These are phyloP conservation scores for Blennius ocellaris DNA, from an alignment of 2,113 vertebrate species.

Conservation along the genomic window DNA sequence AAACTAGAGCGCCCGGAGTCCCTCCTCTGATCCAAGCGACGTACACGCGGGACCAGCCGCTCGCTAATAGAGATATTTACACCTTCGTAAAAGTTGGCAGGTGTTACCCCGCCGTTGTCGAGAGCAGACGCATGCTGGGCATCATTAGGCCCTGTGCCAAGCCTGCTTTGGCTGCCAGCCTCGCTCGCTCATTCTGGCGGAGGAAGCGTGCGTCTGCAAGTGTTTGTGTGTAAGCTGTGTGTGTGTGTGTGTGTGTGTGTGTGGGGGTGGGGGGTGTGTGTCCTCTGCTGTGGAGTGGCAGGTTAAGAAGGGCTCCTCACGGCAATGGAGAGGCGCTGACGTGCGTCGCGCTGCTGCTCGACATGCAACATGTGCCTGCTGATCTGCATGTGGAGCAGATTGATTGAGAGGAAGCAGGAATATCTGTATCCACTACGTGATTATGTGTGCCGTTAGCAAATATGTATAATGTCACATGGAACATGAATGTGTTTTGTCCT, in stretches of 20 bases:
- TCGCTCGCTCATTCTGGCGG: slow-evolving; percentile 56
- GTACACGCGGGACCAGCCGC: slow-evolving; percentile 88
- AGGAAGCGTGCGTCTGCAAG: slow-evolving; percentile 40
- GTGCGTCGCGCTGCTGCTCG: slow-evolving; percentile 28
- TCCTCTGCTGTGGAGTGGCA: slow-evolving; percentile 56
- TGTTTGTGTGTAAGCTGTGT: slow-evolving; percentile 47
- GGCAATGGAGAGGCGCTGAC: slow-evolving; percentile 14
- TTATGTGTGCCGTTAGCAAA: too few relatives aligned
- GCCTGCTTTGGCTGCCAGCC: slow-evolving; percentile 87
- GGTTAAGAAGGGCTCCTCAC: slow-evolving; percentile 44
- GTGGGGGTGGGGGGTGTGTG: slow-evolving; percentile 12
- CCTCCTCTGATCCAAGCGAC: slow-evolving; percentile 89
- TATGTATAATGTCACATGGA: too few relatives aligned
- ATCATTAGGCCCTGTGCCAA: slow-evolving; percentile 98
- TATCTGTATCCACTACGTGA: not conserved
- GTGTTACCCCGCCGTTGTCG: slow-evolving; percentile 92
- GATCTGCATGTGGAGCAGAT: slow-evolving; percentile 3
- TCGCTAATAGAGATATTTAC: slow-evolving; percentile 98
- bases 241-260: slow-evolving; percentile 34
- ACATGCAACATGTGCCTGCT: slow-evolving; percentile 47
- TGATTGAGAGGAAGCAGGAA: not conserved
- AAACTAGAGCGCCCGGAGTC: slow-evolving; percentile 83
- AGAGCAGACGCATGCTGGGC: slow-evolving; percentile 95
- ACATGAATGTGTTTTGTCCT: too few relatives aligned
- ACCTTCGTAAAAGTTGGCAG: slow-evolving; percentile 98